Evolutionary conservation across 2,113 vertebrate genomes (phyloP).

Genomic region (Emydocephalus ijimae): DNA sequence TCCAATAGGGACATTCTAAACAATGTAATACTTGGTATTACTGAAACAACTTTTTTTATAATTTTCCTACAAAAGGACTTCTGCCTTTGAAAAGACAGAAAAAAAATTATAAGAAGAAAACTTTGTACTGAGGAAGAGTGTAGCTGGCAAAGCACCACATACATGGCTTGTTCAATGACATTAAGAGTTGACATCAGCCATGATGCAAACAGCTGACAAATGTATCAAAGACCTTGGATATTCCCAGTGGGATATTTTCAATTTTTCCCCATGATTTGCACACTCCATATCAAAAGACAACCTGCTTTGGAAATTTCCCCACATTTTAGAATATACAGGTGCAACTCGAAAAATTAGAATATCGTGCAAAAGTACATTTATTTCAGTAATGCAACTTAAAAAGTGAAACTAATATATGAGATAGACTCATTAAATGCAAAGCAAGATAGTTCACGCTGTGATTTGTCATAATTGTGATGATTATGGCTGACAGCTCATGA

Average conservation of each 20-base stretch:
- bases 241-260: not conserved
- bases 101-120: not conserved
- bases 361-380: too few relatives aligned
- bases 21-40: not conserved
- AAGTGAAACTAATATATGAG: too few relatives aligned
- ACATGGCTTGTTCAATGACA: not conserved
- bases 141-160: not conserved
- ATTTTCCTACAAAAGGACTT: not conserved
- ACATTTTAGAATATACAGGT: not conserved
- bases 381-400: too few relatives aligned
- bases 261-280: not conserved
- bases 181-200: not conserved
- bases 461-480: too few relatives aligned
- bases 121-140: not conserved
- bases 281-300: not conserved
- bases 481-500: too few relatives aligned
- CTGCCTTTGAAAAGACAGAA: not conserved
- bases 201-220: not conserved
- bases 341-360: too few relatives aligned
- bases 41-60: not conserved
- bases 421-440: too few relatives aligned
- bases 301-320: not conserved
- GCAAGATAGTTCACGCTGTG: too few relatives aligned
- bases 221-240: not conserved
- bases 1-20: not conserved